Conservation (phyloP, 2,113 vertebrate species). For the Tapirus terrestris region DNA sequence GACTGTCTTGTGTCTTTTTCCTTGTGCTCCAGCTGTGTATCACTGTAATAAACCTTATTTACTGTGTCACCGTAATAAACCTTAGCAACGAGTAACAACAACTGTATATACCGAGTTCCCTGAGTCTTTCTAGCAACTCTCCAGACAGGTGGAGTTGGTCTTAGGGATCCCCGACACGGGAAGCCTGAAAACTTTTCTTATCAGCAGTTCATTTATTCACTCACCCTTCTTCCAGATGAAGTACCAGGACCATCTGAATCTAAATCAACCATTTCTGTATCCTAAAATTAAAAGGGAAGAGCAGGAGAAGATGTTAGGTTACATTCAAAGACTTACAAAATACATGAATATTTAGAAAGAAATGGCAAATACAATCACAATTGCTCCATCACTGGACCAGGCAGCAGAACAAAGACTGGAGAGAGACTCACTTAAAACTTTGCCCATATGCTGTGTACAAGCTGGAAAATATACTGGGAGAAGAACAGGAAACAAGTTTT, state of each 20-base stretch:
- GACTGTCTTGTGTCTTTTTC: not conserved
- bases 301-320: not conserved
- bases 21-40: not conserved
- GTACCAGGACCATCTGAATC: conserved; percentile 98
- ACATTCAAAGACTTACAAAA: not conserved
- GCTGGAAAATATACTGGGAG: conserved; percentile 24
- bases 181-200: conserved; percentile 26
- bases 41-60: not conserved
- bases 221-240: conserved; percentile 93
- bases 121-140: conserved; percentile 19
- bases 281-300: conserved; percentile 83
- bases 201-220: conserved; percentile 72
- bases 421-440: not conserved
- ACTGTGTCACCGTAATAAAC: not conserved
- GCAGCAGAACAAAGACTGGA: conserved; percentile 37
- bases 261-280: conserved; percentile 89
- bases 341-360: conserved; percentile 19
- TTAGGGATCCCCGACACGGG: not conserved
- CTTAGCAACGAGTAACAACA: not conserved
- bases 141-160: not conserved
- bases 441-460: not conserved
- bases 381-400: not conserved
- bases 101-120: not conserved
- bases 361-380: conserved; percentile 25
- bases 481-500: not conserved